phyloP scores from a whole-genome alignment of 2,113 vertebrate species.

The Notarius lentiginosus region DNA sequence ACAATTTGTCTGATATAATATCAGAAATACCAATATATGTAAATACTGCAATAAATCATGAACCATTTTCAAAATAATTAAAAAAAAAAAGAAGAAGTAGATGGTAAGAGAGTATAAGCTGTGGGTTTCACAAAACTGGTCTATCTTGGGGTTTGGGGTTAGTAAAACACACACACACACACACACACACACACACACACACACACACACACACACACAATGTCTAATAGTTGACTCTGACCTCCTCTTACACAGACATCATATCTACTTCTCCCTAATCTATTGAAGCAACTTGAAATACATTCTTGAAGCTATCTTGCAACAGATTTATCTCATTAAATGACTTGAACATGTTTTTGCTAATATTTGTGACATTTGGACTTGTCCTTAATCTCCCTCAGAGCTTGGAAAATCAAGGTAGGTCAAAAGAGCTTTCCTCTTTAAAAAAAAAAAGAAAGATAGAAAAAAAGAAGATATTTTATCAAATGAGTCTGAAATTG shows the following conservation, averaged over 20 bases:
- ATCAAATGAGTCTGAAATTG: background rate
- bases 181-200: conserved; percentile 9
- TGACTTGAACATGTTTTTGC: conserved; percentile 67
- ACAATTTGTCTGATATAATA: background rate
- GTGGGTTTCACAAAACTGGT: conserved; percentile 35
- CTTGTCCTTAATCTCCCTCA: conserved; percentile 61
- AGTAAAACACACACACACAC: conserved; percentile 15
- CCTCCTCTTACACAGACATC: conserved; percentile 21
- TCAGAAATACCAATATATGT: background rate
- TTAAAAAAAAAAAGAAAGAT: background rate
- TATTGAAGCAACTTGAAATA: conserved; percentile 10
- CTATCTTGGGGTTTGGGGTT: conserved; percentile 45
- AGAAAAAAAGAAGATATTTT: background rate
- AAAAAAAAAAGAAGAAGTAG: background rate
- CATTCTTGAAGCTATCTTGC: conserved; percentile 12
- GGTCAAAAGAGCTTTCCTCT: conserved; percentile 51
- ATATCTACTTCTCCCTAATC: background rate
- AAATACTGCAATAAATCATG: background rate
- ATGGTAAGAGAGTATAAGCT: background rate
- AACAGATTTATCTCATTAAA: conserved; percentile 20
- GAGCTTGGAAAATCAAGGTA: conserved; percentile 64
- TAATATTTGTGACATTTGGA: conserved; percentile 63
- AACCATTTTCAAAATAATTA: background rate
- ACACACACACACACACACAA: conserved; percentile 26
- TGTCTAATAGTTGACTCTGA: conserved; percentile 34